Evolutionary conservation across 2,888 invertebrate species (phyloP).

Genomic region (Hirtodrosophila cameraria): DNA sequence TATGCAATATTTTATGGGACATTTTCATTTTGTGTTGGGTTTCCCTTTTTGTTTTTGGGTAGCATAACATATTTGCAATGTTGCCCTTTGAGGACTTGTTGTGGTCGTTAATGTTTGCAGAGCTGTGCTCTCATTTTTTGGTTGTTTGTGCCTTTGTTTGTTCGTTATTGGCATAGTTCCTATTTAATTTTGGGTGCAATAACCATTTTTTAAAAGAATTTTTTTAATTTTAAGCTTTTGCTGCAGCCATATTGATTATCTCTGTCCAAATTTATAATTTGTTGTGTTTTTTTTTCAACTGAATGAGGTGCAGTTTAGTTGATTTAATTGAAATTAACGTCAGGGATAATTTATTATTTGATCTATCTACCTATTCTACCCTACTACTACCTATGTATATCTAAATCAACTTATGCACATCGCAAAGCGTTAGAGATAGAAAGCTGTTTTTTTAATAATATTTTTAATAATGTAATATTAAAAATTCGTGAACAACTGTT

Average conservation of each 20-base stretch:
- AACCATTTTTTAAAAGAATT: not conserved
- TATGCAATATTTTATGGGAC: slow-evolving; percentile 62
- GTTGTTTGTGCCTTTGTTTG: slow-evolving; percentile 19
- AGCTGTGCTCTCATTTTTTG: slow-evolving; percentile 13
- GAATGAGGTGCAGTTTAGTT: too few species aligned
- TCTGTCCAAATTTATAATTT: too few species aligned
- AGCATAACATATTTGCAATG: slow-evolving; percentile 21
- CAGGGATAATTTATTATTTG: too few species aligned
- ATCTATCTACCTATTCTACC: too few species aligned
- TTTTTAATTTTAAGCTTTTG: not conserved
- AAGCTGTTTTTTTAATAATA: too few species aligned
- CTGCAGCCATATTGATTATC: not conserved
- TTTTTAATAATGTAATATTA: too few species aligned
- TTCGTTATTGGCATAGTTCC: slow-evolving; percentile 7
- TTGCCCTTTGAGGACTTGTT: not conserved
- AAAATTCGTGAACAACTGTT: too few species aligned
- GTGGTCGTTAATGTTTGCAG: slow-evolving; percentile 26
- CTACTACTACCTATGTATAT: too few species aligned
- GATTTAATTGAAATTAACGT: too few species aligned
- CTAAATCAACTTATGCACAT: too few species aligned
- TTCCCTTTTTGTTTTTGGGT: slow-evolving; percentile 34
- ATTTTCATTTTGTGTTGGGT: slow-evolving; percentile 38
- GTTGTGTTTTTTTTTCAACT: too few species aligned
- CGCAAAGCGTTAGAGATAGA: too few species aligned
- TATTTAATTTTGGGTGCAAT: slow-evolving; percentile 3